Evolutionary conservation across 2,113 vertebrate species (phyloP).

Genomic region (Helogale parvula): DNA sequence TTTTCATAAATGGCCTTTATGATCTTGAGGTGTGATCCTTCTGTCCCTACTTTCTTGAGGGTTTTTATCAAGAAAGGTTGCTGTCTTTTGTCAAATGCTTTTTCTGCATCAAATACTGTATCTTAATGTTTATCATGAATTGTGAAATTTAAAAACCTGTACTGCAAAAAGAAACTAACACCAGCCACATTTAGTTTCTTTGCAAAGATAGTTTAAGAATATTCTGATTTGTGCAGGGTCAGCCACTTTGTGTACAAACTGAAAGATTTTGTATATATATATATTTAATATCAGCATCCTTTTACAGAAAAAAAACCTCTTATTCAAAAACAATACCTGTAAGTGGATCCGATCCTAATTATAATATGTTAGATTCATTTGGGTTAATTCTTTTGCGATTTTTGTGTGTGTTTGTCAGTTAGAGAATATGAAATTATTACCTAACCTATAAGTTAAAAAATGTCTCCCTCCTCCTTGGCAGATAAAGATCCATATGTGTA

Average conservation of each 20-base stretch:
- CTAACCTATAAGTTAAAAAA: not conserved
- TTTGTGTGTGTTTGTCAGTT: not conserved
- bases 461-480: not conserved
- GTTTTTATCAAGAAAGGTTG: no score
- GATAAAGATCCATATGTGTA: not conserved
- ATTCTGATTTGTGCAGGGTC: constrained; percentile 71
- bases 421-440: constrained; percentile 18
- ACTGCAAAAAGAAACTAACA: constrained; percentile 70
- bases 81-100: not conserved
- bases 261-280: not conserved
- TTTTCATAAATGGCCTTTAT: no score
- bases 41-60: no score
- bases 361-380: not conserved
- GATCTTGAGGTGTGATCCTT: no score
- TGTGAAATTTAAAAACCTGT: constrained; percentile 72
- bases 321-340: constrained; percentile 58
- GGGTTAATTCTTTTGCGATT: not conserved
- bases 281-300: not conserved
- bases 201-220: constrained; percentile 78
- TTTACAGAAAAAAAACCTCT: not conserved
- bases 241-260: not conserved
- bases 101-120: constrained; percentile 73
- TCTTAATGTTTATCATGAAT: constrained; percentile 75
- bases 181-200: constrained; percentile 82
- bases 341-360: not conserved